These are phyloP conservation scores for Odontesthes bonariensis DNA, from an alignment of 2,113 vertebrate genomes.

Conservation along the genomic window DNA sequence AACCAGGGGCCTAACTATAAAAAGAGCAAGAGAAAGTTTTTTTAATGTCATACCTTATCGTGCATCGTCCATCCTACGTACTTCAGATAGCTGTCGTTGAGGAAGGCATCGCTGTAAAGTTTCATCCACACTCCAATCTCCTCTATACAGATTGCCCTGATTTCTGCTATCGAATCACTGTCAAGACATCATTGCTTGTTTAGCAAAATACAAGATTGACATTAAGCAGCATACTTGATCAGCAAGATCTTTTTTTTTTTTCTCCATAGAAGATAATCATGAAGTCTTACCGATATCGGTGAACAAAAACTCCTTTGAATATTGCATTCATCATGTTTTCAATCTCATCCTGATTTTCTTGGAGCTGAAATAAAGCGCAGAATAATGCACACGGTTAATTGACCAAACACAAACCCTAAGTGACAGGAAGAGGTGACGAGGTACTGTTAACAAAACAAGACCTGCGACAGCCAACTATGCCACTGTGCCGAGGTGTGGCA, in stretches of 20 bases:
- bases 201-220: not conserved
- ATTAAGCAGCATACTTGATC: not conserved
- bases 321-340: constrained; percentile 99
- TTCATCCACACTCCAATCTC: constrained; percentile 99
- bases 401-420: constrained; percentile 2
- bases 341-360: constrained; percentile 99
- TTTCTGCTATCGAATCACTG: constrained; percentile 99
- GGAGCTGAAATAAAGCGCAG: constrained; percentile 88
- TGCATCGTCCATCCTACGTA: constrained; percentile 99
- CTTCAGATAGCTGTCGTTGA: constrained; percentile 99
- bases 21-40: not conserved
- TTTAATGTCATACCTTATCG: constrained; percentile 90
- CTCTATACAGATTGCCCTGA: constrained; percentile 98
- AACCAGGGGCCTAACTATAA: not conserved
- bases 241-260: not conserved
- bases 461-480: constrained; percentile 45
- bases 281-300: constrained; percentile 93
- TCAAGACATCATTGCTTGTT: constrained; percentile 4
- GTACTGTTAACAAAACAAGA: constrained; percentile 43
- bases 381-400: not conserved
- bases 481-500: constrained; percentile 41
- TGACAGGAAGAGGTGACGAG: constrained; percentile 17
- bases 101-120: constrained; percentile 99
- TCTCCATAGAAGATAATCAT: too few species aligned
- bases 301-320: constrained; percentile 99